These are phyloP conservation scores for Drosophila sulfurigaster DNA, from an alignment of 1,140 invertebrate genomes.

Conservation along the genomic window DNA sequence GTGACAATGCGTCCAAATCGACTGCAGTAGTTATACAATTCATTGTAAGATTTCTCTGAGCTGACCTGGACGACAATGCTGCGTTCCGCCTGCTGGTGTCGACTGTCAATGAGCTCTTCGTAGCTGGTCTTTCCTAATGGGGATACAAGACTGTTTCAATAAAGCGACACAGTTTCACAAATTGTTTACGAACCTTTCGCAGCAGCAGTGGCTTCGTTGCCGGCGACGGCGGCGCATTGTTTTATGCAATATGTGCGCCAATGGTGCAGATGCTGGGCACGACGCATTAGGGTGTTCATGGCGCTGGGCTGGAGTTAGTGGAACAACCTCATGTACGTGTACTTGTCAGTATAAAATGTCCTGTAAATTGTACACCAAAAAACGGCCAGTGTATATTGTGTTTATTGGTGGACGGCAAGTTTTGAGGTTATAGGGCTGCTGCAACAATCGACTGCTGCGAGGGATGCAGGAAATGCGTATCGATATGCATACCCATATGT, in stretches of 20 bases:
- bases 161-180: neutral
- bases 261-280: constrained; percentile 45
- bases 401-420: constrained; percentile 4
- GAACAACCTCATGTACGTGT: constrained; percentile 35
- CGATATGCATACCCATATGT: constrained; percentile 12
- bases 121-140: constrained; percentile 56
- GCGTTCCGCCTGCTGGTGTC: constrained; percentile 69
- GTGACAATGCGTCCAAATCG: constrained; percentile 87
- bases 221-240: constrained; percentile 42
- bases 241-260: constrained; percentile 70
- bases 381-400: constrained; percentile 26
- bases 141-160: neutral
- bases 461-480: constrained; percentile 8
- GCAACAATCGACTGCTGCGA: constrained; percentile 8
- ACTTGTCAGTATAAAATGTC: constrained; percentile 18
- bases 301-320: constrained; percentile 20
- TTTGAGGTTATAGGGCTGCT: constrained; percentile 63
- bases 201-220: constrained; percentile 22
- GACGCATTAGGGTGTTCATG: constrained; percentile 70
- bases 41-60: constrained; percentile 87
- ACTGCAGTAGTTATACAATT: constrained; percentile 88
- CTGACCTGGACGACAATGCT: constrained; percentile 88
- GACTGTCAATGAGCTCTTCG: constrained; percentile 66
- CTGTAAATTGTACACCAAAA: constrained; percentile 18
- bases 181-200: constrained; percentile 28